Percentiles rank a stretch among this genome's conserved stretches.
These are phyloP conservation scores for Cosmopolites sordidus DNA, from an alignment of 2,888 invertebrate species.

Conservation along the genomic window DNA sequence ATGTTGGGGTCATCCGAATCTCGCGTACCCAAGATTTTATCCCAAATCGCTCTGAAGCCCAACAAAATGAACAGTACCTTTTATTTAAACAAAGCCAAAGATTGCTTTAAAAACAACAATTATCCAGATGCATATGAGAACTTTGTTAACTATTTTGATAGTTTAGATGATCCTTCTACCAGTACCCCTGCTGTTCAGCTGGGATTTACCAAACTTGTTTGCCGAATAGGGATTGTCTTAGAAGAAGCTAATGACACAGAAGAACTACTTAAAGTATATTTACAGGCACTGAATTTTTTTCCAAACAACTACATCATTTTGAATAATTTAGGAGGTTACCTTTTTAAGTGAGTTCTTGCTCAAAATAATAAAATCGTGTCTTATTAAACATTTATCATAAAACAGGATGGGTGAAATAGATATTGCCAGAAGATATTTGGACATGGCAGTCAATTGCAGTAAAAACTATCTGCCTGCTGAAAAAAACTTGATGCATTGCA, in stretches of 20 bases:
- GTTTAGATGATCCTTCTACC: conserved; percentile 28
- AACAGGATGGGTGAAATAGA: conserved; percentile 37
- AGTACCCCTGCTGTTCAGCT: conserved; percentile 30
- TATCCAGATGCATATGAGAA: conserved; percentile 32
- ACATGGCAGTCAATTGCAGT: conserved; percentile 32
- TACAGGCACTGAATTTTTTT: conserved; percentile 48
- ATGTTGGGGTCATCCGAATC: conserved; percentile 27
- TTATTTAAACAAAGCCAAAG: conserved; percentile 32
- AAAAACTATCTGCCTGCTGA: conserved; percentile 45
- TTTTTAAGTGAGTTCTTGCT: conserved; percentile 48
- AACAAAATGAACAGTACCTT: conserved; percentile 29
- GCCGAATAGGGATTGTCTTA: conserved; percentile 34
- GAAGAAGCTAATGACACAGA: conserved; percentile 39
- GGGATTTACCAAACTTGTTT: conserved; percentile 34
- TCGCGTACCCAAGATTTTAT: conserved; percentile 30
- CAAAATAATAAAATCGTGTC: too few relatives aligned
- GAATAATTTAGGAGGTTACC: conserved; percentile 51
- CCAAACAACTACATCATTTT: conserved; percentile 50
- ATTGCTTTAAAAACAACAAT: conserved; percentile 29
- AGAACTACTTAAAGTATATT: conserved; percentile 46
- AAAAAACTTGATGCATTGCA: conserved; percentile 64
- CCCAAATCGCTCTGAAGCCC: conserved; percentile 25
- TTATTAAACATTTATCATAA: not conserved
- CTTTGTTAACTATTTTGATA: conserved; percentile 36
- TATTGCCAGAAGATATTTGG: conserved; percentile 39